Conservation (phyloP, 1,140 invertebrate species). For the Sminthurides bifidus region DNA sequence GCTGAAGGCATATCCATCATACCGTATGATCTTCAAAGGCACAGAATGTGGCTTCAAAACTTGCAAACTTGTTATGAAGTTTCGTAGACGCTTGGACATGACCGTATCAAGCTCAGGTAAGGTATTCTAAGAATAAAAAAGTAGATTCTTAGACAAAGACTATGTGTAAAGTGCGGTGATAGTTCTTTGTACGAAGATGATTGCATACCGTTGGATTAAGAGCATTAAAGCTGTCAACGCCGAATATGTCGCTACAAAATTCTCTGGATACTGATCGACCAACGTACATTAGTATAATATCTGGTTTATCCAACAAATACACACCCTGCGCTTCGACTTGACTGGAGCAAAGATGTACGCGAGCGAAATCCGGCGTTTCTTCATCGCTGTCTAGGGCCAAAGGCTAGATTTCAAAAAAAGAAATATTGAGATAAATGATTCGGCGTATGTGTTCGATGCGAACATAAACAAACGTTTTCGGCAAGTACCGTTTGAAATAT, state of each 20-base stretch:
- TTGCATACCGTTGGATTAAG: conserved; percentile 52
- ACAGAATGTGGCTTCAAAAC: conserved; percentile 67
- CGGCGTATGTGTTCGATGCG: neutral
- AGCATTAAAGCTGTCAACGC: conserved; percentile 47
- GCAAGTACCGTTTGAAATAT: conserved; percentile 36
- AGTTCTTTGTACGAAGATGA: neutral
- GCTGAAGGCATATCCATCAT: conserved; percentile 30
- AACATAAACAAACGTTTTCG: neutral
- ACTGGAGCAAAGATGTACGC: conserved; percentile 51
- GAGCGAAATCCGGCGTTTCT: conserved; percentile 25
- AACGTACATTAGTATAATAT: conserved; percentile 73
- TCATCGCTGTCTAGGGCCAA: conserved; percentile 10
- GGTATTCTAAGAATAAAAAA: conserved; percentile 43
- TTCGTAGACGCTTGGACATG: conserved; percentile 60
- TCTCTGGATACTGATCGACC: conserved; percentile 63
- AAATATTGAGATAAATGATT: neutral
- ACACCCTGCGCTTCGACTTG: conserved; percentile 73
- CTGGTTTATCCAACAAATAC: conserved; percentile 80
- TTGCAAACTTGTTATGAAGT: conserved; percentile 73
- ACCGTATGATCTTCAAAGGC: conserved; percentile 73
- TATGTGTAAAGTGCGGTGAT: neutral
- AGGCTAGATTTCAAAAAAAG: neutral
- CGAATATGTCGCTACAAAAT: conserved; percentile 62
- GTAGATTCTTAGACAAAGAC: neutral
- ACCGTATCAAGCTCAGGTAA: conserved; percentile 65